phyloP scores from a whole-genome alignment of 2,888 invertebrate species.

The Acronicta leporina region DNA sequence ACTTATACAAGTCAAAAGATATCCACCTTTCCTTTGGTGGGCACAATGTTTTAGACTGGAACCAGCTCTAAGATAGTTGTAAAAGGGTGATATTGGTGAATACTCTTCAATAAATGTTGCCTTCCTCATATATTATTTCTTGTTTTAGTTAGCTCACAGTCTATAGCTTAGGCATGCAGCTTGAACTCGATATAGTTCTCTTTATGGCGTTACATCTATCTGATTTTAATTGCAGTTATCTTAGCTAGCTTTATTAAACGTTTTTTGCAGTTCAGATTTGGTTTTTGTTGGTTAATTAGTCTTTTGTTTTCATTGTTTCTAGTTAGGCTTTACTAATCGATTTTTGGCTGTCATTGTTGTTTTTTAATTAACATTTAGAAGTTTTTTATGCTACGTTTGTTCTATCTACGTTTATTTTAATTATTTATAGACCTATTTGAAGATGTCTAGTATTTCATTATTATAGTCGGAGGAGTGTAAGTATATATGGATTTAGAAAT shows the following conservation, averaged over 20 bases:
- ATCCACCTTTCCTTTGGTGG: too few relatives aligned
- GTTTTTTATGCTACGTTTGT: not conserved
- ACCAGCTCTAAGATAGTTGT: too few relatives aligned
- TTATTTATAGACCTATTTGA: not conserved
- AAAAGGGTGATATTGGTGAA: too few relatives aligned
- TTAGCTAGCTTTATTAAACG: constrained; percentile 15
- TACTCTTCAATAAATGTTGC: constrained; percentile 13
- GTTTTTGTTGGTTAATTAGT: constrained; percentile 16
- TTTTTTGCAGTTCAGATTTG: constrained; percentile 10
- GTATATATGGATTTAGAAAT: too few relatives aligned
- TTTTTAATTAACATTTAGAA: constrained; percentile 23
- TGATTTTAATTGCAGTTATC: constrained; percentile 5
- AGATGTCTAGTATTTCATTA: not conserved
- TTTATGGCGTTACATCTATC: not conserved
- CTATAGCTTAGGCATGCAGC: constrained; percentile 29
- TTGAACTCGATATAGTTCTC: constrained; percentile 6
- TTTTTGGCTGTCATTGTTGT: constrained; percentile 36
- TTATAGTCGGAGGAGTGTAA: too few relatives aligned
- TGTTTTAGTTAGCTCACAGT: constrained; percentile 2
- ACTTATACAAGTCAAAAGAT: too few relatives aligned
- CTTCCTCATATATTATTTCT: constrained; percentile 18
- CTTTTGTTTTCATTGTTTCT: constrained; percentile 21
- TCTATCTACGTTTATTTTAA: not conserved
- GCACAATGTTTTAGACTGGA: too few relatives aligned
- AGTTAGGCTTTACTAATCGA: constrained; percentile 41